Percentiles rank a stretch among this genome's conserved stretches.
phyloP scores from a whole-genome alignment of 2,797 vertebrate species.

The Leptoclinus maculatus region DNA sequence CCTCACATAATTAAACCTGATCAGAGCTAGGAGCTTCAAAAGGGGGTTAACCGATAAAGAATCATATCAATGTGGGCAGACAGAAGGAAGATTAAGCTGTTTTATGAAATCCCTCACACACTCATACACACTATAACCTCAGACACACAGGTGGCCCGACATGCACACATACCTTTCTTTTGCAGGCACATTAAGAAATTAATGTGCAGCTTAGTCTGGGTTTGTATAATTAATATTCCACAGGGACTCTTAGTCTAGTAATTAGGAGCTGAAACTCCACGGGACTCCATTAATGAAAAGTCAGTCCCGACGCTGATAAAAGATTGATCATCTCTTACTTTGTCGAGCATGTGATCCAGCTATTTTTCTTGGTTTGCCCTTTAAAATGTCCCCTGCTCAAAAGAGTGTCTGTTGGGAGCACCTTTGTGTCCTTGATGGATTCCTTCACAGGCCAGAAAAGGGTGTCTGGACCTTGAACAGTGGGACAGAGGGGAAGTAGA shows the following conservation, averaged over 20 bases:
- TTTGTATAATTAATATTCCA: slow-evolving; percentile 75
- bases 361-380: slow-evolving; percentile 58
- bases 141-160: slow-evolving; percentile 20
- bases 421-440: slow-evolving; percentile 63
- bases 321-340: slow-evolving; percentile 71
- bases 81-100: slow-evolving; percentile 7
- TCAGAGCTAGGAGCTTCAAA: slow-evolving; percentile 5
- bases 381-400: slow-evolving; percentile 49
- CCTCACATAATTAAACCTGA: slow-evolving; percentile 4
- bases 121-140: not conserved
- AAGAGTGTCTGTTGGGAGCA: slow-evolving; percentile 30
- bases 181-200: slow-evolving; percentile 34
- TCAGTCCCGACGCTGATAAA: slow-evolving; percentile 65
- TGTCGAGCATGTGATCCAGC: slow-evolving; percentile 37
- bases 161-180: slow-evolving; percentile 3
- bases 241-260: slow-evolving; percentile 59
- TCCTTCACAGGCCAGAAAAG: slow-evolving; percentile 51
- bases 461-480: slow-evolving; percentile 67
- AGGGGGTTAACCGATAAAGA: slow-evolving; percentile 10
- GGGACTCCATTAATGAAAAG: slow-evolving; percentile 75
- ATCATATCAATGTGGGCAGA: slow-evolving; percentile 19
- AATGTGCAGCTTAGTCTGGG: slow-evolving; percentile 39
- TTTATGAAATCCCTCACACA: not conserved
- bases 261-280: slow-evolving; percentile 71
- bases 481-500: slow-evolving; percentile 43